Evolutionary conservation across 2,888 invertebrate genomes (phyloP).

Genomic region (Archips crataeganus): DNA sequence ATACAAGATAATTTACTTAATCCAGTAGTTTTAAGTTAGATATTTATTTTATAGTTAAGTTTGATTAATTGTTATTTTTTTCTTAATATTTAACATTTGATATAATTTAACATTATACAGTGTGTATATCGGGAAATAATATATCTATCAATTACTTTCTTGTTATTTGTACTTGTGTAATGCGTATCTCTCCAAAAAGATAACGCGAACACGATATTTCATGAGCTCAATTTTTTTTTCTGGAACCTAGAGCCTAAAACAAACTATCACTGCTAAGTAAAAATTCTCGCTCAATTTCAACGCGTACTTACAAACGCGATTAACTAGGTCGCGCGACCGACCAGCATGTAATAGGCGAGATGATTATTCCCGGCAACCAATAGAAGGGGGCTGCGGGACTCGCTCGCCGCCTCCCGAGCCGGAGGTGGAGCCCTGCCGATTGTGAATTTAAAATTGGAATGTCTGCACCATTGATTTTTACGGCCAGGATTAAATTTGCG

Average conservation of each 20-base stretch:
- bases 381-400: conserved; percentile 59
- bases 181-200: too few species aligned
- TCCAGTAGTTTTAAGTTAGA: too few species aligned
- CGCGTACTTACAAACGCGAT: conserved; percentile 23
- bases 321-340: conserved; percentile 44
- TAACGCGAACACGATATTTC: background rate
- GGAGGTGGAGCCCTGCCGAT: conserved; percentile 36
- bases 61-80: too few species aligned
- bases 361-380: conserved; percentile 71
- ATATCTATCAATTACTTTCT: too few species aligned
- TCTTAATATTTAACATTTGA: too few species aligned
- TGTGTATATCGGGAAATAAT: too few species aligned
- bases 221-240: background rate
- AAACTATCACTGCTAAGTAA: background rate
- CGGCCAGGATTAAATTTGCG: conserved; percentile 11
- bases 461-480: conserved; percentile 11
- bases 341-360: conserved; percentile 68
- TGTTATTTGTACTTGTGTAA: too few species aligned
- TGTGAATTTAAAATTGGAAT: conserved; percentile 40
- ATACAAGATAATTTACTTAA: too few species aligned
- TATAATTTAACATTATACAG: too few species aligned
- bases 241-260: background rate
- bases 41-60: too few species aligned
- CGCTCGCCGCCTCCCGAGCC: conserved; percentile 39
- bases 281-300: conserved; percentile 17